Conservation (phyloP, 2,113 vertebrate genomes). For the Otis tarda region DNA sequence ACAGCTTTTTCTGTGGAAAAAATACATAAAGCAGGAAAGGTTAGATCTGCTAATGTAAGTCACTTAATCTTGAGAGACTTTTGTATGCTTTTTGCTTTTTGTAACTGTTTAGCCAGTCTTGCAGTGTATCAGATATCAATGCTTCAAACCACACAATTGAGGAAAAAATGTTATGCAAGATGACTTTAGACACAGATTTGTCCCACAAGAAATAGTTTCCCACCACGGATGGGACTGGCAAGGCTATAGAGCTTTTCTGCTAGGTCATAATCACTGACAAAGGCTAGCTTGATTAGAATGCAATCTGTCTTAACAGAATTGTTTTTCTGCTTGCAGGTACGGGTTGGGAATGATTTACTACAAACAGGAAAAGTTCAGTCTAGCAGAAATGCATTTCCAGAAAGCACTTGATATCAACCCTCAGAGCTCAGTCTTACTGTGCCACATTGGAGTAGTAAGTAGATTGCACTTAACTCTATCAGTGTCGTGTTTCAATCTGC, state of each 20-base stretch:
- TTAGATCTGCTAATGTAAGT: neutral
- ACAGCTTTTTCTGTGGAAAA: neutral
- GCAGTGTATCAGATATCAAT: neutral
- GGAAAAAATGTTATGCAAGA: neutral
- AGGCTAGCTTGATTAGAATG: neutral
- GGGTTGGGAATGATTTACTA: slow-evolving; percentile 99
- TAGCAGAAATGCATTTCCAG: slow-evolving; percentile 99
- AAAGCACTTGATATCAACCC: slow-evolving; percentile 98
- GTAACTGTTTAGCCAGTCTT: neutral
- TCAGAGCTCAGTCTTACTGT: slow-evolving; percentile 97
- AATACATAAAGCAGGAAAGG: neutral
- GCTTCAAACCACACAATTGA: neutral
- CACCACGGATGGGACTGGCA: neutral
- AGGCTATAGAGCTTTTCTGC: neutral
- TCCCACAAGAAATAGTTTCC: neutral
- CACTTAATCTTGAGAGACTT: neutral
- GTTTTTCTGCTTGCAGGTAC: slow-evolving; percentile 83
- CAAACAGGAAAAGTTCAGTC: slow-evolving; percentile 98
- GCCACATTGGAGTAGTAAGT: slow-evolving; percentile 97
- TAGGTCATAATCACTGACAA: neutral
- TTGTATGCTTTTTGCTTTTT: neutral
- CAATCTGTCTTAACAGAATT: neutral
- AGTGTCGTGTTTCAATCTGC: neutral
- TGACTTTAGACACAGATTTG: neutral
- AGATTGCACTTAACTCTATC: neutral